Percentiles rank a stretch among this genome's conserved stretches.
phyloP scores from a whole-genome alignment of 2,113 vertebrate genomes.

The Scopus umbretta region DNA sequence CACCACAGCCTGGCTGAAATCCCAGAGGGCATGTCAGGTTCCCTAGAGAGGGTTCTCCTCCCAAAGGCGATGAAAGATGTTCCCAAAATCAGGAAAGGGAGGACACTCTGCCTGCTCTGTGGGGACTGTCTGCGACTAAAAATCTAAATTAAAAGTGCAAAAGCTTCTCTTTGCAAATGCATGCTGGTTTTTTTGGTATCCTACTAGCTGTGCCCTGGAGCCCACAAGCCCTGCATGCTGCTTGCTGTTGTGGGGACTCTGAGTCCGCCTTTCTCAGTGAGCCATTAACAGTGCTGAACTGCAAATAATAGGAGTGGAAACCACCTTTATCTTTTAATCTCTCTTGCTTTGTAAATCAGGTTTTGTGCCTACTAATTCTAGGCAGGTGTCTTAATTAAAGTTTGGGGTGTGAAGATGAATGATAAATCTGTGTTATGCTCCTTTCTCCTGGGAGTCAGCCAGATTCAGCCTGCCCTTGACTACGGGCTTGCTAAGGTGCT shows the following conservation, averaged over 20 bases:
- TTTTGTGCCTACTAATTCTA: constrained; percentile 30
- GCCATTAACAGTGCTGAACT: background rate
- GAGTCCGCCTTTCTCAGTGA: fast-evolving
- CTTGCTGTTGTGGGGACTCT: fast-evolving
- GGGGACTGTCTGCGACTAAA: background rate
- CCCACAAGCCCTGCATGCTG: background rate
- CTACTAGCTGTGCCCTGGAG: background rate
- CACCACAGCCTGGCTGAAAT: background rate
- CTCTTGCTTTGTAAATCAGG: constrained; percentile 38
- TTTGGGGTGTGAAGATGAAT: constrained; percentile 23
- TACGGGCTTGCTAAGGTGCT: background rate
- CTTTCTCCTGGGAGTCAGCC: background rate
- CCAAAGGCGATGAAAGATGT: background rate
- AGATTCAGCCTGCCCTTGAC: background rate
- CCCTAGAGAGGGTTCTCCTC: background rate
- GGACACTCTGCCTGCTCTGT: background rate
- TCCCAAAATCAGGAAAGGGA: background rate
- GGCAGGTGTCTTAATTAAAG: constrained; percentile 46
- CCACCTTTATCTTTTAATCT: constrained; percentile 7
- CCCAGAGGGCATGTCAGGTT: fast-evolving
- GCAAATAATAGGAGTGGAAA: background rate
- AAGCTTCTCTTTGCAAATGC: background rate
- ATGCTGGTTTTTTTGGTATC: background rate
- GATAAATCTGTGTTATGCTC: background rate
- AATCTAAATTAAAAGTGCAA: background rate